These are phyloP conservation scores for Orchesella flavescens DNA, from an alignment of 2,888 invertebrate genomes.

Conservation along the genomic window DNA sequence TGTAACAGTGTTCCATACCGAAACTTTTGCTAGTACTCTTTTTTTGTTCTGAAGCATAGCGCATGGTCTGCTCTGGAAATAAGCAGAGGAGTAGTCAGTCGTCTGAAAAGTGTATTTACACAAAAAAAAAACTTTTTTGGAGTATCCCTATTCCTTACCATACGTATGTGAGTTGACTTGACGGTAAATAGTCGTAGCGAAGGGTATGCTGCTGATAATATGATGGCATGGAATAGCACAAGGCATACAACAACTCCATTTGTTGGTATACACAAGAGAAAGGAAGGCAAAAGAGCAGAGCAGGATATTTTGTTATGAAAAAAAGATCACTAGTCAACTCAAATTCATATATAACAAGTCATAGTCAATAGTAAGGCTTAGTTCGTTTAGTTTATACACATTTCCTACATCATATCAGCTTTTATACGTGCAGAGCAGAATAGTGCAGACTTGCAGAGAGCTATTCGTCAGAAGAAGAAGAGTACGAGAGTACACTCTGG, in stretches of 20 bases:
- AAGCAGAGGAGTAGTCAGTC: too few relatives aligned
- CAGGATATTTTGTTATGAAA: conserved; percentile 6
- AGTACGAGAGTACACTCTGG: neutral
- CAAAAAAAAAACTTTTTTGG: neutral
- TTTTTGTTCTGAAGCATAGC: conserved; percentile 13
- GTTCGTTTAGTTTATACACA: neutral
- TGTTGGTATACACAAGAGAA: neutral
- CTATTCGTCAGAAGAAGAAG: neutral
- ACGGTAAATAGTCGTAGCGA: conserved; percentile 2
- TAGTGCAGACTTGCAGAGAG: too few relatives aligned
- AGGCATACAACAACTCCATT: neutral
- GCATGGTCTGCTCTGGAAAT: conserved; percentile 29
- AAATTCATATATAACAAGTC: too few relatives aligned
- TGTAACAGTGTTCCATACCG: too few relatives aligned
- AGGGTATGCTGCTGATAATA: neutral
- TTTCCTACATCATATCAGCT: neutral
- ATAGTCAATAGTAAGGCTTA: neutral
- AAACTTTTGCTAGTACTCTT: too few relatives aligned
- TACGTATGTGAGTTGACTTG: neutral
- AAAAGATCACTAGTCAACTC: neutral
- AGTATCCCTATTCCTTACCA: neutral
- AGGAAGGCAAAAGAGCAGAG: neutral
- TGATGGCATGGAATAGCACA: neutral
- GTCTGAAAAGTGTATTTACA: too few relatives aligned
- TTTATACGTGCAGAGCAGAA: neutral